Base-by-base conservation (phyloP, 2,888 invertebrate species). In the Sepiola atlantica region DNA sequence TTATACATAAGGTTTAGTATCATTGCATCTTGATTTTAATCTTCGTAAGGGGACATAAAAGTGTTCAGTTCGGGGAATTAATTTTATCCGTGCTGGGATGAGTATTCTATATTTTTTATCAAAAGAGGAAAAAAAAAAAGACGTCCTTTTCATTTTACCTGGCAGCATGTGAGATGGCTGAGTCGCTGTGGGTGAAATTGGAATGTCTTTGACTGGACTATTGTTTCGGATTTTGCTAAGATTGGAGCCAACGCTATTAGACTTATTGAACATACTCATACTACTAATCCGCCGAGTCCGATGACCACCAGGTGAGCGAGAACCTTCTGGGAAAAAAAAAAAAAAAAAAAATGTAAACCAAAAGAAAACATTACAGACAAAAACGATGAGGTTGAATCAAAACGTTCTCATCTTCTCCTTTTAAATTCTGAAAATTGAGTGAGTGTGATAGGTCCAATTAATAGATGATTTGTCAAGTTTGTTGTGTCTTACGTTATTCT, bases 211-310 rank as follows among this genome's bases (percentile, higher is more conserved):
- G 45, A 94, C 45, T 55, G 95, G 94, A 93, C 95, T 94, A 94
- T 95, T 95, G 93, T 96, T 95, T 92, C 96, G 94, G 57, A 55
- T 94, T 55, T 57, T 90, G 93, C 95, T 95, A 32, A 96, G 95
- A 94, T 96, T 96, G 16, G 96, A 96, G 90, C 96, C 96, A 55
- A 96, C 96, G 94, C 96, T 97, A 21, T 98, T 98, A n/a, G 98
- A 98, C 92, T 98, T 98, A 97, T 98, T 99, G 96, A 99, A 98
- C 95, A 99, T 98, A 96, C 99, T 99, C 95, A 99, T 99, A 97
- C 99, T 99, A 95, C 99, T 99, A 97, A 99, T 99, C 95, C 99
- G 98, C 95, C 99, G 98, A 18, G 99, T 98, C 21, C 99, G 98
- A 12, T 95, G 95, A n/a, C 96, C 95, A 57, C 95, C 94, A 24